A percentile compares a stretch with the other conserved stretches of the same genome.
phyloP scores from a whole-genome alignment of 2,888 invertebrate species.

The Bellardia pandia region DNA sequence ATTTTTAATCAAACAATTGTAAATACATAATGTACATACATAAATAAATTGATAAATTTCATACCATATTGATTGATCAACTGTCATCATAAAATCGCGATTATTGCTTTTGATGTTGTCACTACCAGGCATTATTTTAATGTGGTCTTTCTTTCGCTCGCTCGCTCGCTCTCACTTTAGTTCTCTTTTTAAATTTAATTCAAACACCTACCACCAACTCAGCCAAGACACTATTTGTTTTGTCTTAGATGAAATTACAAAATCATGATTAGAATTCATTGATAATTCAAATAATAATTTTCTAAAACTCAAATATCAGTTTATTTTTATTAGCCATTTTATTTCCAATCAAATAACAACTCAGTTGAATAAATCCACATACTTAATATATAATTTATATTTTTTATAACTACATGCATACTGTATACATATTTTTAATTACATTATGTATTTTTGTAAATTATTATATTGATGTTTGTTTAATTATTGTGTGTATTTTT shows the following conservation, averaged over 20 bases:
- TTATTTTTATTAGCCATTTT: no score
- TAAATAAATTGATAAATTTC: background rate
- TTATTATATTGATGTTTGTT: constrained; percentile 69
- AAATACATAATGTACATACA: background rate
- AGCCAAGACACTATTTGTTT: constrained; percentile 17
- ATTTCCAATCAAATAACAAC: no score
- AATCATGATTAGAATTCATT: background rate
- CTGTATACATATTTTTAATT: constrained; percentile 44
- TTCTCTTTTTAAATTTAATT: background rate
- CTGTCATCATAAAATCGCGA: constrained; percentile 45
- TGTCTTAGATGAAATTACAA: background rate
- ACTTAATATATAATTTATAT: constrained; percentile 16
- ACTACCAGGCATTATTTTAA: constrained; percentile 25
- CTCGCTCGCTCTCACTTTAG: constrained; percentile 41
- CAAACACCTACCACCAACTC: background rate
- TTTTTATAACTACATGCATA: constrained; percentile 32
- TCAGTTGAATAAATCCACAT: background rate
- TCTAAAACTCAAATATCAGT: background rate
- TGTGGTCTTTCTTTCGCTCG: constrained; percentile 47
- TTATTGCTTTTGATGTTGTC: constrained; percentile 71
- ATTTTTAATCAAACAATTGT: background rate
- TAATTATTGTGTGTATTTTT: constrained; percentile 73
- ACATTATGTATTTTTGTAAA: constrained; percentile 71
- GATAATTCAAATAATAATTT: no score
- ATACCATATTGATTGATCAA: constrained; percentile 41